A percentile compares a stretch with the other conserved stretches of the same genome.
phyloP scores from a whole-genome alignment of 2,797 vertebrate species.

The Poeciliopsis turneri region DNA sequence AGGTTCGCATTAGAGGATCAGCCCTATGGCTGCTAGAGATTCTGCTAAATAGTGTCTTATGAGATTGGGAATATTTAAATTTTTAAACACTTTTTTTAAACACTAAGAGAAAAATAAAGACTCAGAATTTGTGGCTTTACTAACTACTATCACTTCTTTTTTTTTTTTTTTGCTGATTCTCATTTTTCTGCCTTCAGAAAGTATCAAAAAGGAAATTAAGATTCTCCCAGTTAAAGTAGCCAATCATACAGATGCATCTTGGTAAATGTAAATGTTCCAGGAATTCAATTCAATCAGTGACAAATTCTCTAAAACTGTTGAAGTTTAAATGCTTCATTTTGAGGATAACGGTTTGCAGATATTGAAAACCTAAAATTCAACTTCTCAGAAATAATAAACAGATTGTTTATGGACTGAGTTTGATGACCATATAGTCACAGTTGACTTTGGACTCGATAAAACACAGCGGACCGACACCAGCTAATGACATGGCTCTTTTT shows the following conservation, averaged over 20 bases:
- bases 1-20: slow-evolving; percentile 40
- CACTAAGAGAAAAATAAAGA: background rate
- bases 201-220: background rate
- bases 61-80: background rate
- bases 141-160: background rate
- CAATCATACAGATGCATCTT: background rate
- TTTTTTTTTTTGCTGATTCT: background rate
- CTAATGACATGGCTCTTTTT: background rate
- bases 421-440: background rate
- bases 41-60: background rate
- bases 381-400: background rate
- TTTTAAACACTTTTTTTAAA: background rate
- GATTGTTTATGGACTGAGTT: background rate
- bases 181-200: background rate
- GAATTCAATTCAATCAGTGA: background rate
- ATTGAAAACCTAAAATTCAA: background rate
- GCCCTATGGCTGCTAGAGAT: background rate
- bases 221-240: background rate
- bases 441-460: background rate
- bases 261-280: background rate
- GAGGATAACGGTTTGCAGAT: background rate
- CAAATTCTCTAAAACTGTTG: background rate
- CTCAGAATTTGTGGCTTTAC: background rate
- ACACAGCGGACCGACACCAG: background rate
- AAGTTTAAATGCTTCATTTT: background rate